phyloP scores from a whole-genome alignment of 2,797 vertebrate genomes.

The Dendrocincla tyrannina region DNA sequence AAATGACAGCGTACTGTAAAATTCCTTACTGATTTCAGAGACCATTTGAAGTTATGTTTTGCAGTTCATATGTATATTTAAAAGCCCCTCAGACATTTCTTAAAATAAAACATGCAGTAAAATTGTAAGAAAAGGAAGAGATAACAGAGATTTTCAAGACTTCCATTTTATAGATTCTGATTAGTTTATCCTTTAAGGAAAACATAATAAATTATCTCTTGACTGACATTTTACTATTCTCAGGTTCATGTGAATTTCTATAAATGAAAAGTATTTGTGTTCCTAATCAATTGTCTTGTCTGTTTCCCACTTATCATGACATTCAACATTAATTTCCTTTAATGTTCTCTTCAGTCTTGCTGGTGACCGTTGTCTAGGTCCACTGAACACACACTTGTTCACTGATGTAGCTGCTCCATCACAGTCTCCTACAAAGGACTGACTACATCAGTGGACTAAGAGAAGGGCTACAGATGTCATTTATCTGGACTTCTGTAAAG shows the following conservation, averaged over 20 bases:
- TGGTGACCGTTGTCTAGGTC: neutral
- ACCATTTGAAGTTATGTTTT: neutral
- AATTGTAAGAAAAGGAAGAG: neutral
- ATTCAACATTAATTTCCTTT: neutral
- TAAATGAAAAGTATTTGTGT: neutral
- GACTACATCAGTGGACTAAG: neutral
- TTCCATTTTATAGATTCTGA: neutral
- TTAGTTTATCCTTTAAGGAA: neutral
- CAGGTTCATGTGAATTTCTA: neutral
- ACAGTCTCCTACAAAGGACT: accelerated
- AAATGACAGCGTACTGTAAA: constrained; percentile 5
- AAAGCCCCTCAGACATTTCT: neutral
- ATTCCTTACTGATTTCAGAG: constrained; percentile 30
- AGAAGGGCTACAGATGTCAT: neutral
- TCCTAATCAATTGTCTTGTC: neutral
- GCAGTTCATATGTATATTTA: constrained; percentile 13
- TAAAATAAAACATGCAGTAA: neutral
- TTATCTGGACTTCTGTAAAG: neutral
- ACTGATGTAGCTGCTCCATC: neutral
- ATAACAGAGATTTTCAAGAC: neutral
- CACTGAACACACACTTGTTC: neutral
- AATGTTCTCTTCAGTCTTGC: neutral
- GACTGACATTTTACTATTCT: neutral
- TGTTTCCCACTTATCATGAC: neutral
- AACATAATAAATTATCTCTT: neutral